These are phyloP conservation scores for Parazoanthus atlanticus DNA, from an alignment of 92 coral and sea anemone genomes.

Conservation along the genomic window DNA sequence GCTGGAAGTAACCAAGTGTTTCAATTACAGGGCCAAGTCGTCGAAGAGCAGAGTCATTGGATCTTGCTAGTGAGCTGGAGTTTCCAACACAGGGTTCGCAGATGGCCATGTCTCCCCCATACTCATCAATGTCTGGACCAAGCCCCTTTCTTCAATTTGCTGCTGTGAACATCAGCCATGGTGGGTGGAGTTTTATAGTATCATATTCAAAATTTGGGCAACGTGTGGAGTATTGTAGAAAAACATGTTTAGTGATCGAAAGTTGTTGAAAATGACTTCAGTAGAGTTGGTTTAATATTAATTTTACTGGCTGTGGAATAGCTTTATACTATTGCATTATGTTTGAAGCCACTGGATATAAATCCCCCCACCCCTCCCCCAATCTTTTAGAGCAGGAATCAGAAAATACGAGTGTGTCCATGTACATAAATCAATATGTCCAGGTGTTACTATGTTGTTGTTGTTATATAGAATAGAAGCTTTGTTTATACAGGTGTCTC, in stretches of 20 bases:
- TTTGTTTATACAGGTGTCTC: too few species aligned
- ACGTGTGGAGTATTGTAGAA: background rate
- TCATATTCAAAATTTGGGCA: background rate
- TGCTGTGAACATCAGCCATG: conserved; percentile 51
- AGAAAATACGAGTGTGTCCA: too few species aligned
- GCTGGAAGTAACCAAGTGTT: background rate
- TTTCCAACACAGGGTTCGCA: conserved; percentile 86
- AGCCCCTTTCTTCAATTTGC: conserved; percentile 88
- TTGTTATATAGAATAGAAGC: too few species aligned
- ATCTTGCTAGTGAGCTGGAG: conserved; percentile 87
- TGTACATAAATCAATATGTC: too few species aligned
- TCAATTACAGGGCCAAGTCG: conserved; percentile 31
- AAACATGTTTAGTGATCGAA: background rate
- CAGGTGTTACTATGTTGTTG: too few species aligned
- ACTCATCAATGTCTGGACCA: conserved; percentile 57
- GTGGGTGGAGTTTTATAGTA: conserved; percentile 18
- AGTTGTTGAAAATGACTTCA: background rate
- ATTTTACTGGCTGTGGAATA: background rate
- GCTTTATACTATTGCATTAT: too few species aligned
- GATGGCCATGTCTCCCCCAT: conserved; percentile 82
- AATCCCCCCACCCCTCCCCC: too few species aligned
- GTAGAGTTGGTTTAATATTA: too few species aligned
- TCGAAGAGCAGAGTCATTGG: conserved; percentile 57
- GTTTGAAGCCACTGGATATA: too few species aligned
- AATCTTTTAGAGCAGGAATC: too few species aligned